A percentile compares a stretch with the other conserved stretches of the same genome.
phyloP scores from a whole-genome alignment of 2,888 invertebrate species.

The Ferdinandea cuprea region DNA sequence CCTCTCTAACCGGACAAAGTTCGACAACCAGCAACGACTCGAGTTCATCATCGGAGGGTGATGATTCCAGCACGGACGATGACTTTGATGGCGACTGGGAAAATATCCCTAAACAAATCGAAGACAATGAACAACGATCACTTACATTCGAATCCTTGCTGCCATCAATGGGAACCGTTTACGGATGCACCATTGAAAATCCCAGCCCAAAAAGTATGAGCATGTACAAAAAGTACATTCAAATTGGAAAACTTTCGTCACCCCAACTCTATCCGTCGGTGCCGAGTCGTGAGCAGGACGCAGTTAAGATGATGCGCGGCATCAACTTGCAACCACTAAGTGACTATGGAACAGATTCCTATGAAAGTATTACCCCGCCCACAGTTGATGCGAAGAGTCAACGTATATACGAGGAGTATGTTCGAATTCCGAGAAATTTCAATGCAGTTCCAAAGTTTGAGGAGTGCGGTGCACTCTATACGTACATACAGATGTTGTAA shows the following conservation, averaged over 20 bases:
- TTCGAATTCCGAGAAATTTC: constrained; percentile 79
- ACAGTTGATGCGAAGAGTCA: constrained; percentile 79
- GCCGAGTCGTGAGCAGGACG: constrained; percentile 77
- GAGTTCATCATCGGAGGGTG: constrained; percentile 84
- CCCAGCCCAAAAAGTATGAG: constrained; percentile 79
- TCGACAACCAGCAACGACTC: constrained; percentile 88
- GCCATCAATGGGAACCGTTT: constrained; percentile 81
- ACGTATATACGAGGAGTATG: constrained; percentile 80
- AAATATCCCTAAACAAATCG: constrained; percentile 78
- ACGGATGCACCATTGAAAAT: constrained; percentile 80
- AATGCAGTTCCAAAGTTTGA: constrained; percentile 79
- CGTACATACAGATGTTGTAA: constrained; percentile 77
- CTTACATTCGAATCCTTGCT: constrained; percentile 79
- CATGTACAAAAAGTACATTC: constrained; percentile 82
- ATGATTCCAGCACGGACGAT: constrained; percentile 89
- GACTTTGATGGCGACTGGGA: constrained; percentile 83
- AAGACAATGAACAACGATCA: constrained; percentile 75
- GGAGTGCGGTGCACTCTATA: constrained; percentile 77
- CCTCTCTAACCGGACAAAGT: constrained; percentile 91
- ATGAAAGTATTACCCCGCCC: constrained; percentile 80
- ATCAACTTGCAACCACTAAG: constrained; percentile 79
- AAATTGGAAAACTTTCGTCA: constrained; percentile 79
- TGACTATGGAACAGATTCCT: constrained; percentile 80
- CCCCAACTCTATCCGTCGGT: constrained; percentile 59
- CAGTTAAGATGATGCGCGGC: constrained; percentile 78